Evolutionary conservation across 2,113 vertebrate species (phyloP).

Genomic region (Numida meleagris): DNA sequence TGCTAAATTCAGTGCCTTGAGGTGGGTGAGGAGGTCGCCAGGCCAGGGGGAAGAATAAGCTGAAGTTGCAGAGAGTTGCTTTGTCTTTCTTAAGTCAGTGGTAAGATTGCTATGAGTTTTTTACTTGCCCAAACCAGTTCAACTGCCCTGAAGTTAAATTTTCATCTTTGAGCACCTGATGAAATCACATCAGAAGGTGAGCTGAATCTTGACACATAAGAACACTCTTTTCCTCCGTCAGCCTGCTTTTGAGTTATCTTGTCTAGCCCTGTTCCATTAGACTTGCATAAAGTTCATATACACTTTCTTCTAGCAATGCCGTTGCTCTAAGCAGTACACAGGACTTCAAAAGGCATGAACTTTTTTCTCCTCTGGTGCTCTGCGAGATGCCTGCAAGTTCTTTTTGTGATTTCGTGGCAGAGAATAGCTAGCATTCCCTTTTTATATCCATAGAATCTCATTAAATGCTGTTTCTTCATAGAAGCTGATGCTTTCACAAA

Average conservation of each 20-base stretch:
- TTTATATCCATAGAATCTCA: not conserved
- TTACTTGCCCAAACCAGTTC: not conserved
- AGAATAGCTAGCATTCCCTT: not conserved
- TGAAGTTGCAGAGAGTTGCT: not conserved
- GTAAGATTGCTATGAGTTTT: not conserved
- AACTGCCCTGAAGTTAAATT: not conserved
- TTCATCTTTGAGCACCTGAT: not conserved
- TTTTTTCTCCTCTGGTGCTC: not conserved
- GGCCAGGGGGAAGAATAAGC: not conserved
- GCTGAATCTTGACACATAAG: fast-evolving
- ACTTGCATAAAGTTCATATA: not conserved
- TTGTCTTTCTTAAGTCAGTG: not conserved
- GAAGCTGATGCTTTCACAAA: not conserved
- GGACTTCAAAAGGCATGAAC: not conserved
- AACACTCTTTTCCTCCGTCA: not conserved
- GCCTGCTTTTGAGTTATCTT: not conserved
- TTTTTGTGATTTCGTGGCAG: not conserved
- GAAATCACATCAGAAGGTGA: not conserved
- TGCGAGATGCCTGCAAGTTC: not conserved
- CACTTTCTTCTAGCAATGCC: not conserved
- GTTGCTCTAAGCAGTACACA: fast-evolving
- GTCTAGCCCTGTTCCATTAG: not conserved
- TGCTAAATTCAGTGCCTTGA: not conserved
- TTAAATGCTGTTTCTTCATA: not conserved
- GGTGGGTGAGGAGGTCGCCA: not conserved